phyloP scores from a whole-genome alignment of 2,888 invertebrate genomes.

The Sphaeridia pumilis region DNA sequence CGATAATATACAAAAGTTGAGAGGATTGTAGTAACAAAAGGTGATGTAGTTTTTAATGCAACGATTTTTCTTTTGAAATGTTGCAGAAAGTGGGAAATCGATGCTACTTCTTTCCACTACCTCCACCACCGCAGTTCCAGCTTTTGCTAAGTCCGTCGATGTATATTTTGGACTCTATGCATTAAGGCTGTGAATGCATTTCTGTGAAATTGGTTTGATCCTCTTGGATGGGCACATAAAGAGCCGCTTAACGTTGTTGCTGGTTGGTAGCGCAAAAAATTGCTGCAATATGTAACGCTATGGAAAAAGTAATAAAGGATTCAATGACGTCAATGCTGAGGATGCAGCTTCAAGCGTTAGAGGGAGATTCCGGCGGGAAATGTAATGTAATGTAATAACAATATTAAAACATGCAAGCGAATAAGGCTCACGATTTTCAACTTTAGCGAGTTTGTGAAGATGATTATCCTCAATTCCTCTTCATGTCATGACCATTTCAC shows the following conservation, averaged over 20 bases:
- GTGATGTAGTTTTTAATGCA: not conserved
- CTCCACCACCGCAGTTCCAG: too few species aligned
- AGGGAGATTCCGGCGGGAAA: too few species aligned
- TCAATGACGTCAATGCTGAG: conserved; percentile 1
- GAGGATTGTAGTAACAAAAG: not conserved
- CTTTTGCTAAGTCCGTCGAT: too few species aligned
- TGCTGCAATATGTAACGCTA: too few species aligned
- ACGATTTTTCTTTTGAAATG: not conserved
- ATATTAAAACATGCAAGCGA: too few species aligned
- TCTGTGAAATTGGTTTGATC: not conserved
- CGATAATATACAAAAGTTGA: not conserved
- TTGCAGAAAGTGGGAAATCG: too few species aligned
- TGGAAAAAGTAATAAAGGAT: not conserved
- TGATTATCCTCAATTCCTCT: conserved; percentile 3
- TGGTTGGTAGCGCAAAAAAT: not conserved
- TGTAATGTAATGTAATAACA: too few species aligned
- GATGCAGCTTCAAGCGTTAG: too few species aligned
- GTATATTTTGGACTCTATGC: too few species aligned
- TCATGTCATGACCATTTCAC: conserved; percentile 4
- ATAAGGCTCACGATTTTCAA: too few species aligned
- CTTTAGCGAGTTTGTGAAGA: too few species aligned
- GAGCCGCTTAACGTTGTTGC: not conserved
- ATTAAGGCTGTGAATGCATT: not conserved
- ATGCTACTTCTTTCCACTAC: too few species aligned
- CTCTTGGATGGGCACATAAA: not conserved